Percentiles rank a stretch among this genome's conserved stretches.
These are phyloP conservation scores for Isoperla grammatica DNA, from an alignment of 2,888 invertebrate genomes.

Conservation along the genomic window DNA sequence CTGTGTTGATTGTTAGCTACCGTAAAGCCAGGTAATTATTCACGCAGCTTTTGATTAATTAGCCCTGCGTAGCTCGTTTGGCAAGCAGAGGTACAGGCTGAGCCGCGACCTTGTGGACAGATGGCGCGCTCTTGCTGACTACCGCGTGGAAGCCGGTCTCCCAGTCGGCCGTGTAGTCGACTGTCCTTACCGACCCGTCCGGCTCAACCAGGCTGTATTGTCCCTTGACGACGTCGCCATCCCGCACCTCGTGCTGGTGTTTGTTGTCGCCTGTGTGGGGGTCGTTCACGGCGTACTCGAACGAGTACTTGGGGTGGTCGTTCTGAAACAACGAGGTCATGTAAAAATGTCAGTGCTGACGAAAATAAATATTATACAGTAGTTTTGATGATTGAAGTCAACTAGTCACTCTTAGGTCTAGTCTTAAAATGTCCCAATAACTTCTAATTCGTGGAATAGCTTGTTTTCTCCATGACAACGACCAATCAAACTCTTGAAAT, in stretches of 20 bases:
- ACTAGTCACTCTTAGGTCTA: too few relatives aligned
- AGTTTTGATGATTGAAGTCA: too few relatives aligned
- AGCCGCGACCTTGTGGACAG: background rate
- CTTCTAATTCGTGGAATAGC: too few relatives aligned
- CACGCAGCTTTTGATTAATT: too few relatives aligned
- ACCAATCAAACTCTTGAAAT: too few relatives aligned
- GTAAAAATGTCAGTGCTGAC: too few relatives aligned
- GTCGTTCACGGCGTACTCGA: constrained; percentile 67
- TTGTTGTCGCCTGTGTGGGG: constrained; percentile 69
- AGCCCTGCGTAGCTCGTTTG: constrained; percentile 8
- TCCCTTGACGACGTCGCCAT: constrained; percentile 68
- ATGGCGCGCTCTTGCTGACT: constrained; percentile 50
- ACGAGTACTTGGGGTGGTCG: constrained; percentile 63
- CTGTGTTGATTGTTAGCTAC: too few relatives aligned
- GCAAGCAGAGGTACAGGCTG: background rate
- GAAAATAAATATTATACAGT: too few relatives aligned
- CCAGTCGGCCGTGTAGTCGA: constrained; percentile 72
- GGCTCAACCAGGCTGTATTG: constrained; percentile 55
- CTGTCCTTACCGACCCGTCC: constrained; percentile 68
- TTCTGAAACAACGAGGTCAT: constrained; percentile 45
- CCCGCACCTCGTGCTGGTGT: constrained; percentile 65
- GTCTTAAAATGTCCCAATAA: too few relatives aligned
- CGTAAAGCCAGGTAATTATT: too few relatives aligned
- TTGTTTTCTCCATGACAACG: too few relatives aligned
- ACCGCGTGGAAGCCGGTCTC: constrained; percentile 71